These are phyloP conservation scores for Anseranas semipalmata DNA, from an alignment of 2,113 vertebrate genomes.

Conservation along the genomic window DNA sequence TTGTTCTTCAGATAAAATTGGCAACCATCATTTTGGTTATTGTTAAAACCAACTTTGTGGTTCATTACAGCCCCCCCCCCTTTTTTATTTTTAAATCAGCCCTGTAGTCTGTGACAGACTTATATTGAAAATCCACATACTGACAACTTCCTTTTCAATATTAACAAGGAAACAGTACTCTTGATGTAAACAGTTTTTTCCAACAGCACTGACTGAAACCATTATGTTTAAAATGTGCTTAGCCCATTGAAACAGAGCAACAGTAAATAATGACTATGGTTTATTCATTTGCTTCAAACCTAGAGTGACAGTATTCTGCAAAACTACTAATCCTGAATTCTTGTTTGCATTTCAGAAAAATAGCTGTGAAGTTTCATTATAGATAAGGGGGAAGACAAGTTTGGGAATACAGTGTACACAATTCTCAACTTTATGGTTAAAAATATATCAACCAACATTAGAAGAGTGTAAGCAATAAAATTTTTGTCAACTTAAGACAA, in stretches of 20 bases:
- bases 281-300: background rate
- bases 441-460: background rate
- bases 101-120: background rate
- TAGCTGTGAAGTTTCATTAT: background rate
- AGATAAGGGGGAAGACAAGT: background rate
- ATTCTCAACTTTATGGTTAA: background rate
- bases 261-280: background rate
- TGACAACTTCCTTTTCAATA: background rate
- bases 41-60: background rate
- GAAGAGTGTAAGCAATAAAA: background rate
- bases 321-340: background rate
- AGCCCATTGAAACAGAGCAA: background rate
- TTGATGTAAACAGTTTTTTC: background rate
- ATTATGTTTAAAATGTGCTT: background rate
- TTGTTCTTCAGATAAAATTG: background rate
- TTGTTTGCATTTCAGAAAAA: background rate
- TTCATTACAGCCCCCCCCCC: background rate
- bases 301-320: background rate
- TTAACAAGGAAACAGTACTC: background rate
- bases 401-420: background rate
- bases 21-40: background rate
- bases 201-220: background rate
- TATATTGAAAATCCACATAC: background rate
- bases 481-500: background rate
- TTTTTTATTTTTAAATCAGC: background rate